Evolutionary conservation across 2,113 vertebrate genomes (phyloP), one percentile per base, ranked within the genome.

Genomic region (Anseranas semipalmata): DNA sequence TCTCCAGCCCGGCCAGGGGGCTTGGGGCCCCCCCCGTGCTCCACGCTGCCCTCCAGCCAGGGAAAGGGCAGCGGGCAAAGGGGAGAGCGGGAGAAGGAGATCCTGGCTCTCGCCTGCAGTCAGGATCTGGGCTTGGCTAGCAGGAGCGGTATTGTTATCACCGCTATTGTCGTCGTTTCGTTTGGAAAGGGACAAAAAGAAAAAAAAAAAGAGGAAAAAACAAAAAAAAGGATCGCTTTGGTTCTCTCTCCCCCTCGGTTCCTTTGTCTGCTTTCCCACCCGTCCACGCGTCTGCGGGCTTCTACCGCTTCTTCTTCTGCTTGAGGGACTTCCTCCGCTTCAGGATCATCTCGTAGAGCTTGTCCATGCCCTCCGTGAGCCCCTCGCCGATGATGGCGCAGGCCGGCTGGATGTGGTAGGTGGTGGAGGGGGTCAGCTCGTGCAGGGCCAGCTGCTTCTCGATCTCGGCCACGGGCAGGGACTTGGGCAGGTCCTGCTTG

Each of bases 331-430:
- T 99, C 95, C 99, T 98, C 88, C 99, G 98, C 92, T 99, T 99
- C 52, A 99, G 96, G 80, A 99, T 99, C 99, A 99, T 99, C 95
- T 99, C 99, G 13, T 99, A 99, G 71, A 99, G 98, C 97, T 99
- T 99, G 98, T 99, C 99, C 99, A 99, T 99, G 88, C 99, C 99
- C 97, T 99, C 99, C 53, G 99, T 99, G 9, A 99, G 99, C 75
- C 99, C 99, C 97, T 99, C 99, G 15, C 99, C 99, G 52, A 99
- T 99, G 92, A 99, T 99, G 90, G 99, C 99, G 81, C 99, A 99
- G 20, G 99, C 99, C 6, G 99, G 99, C 95, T 99, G 99, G 94
- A 99, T 97, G 97, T 99, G 99, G 96, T 99, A 99, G 32, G 98
- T 98, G 94, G 99, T 99, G 97, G 99, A 98, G 24, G 99, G 99